Evolutionary conservation across 1,140 invertebrate genomes (phyloP).

Genomic region (Maniola jurtina): DNA sequence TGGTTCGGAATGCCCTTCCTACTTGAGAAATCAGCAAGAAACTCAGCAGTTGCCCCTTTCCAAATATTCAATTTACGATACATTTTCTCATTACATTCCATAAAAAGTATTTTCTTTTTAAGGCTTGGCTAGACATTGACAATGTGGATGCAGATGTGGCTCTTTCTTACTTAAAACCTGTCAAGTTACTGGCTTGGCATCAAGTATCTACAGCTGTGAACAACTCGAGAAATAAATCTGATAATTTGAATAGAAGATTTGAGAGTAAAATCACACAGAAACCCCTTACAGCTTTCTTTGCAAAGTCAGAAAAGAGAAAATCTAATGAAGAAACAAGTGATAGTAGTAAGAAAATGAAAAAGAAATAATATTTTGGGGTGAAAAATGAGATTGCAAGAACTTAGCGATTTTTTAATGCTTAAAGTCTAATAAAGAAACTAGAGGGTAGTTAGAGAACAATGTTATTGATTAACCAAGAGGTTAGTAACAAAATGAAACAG

Average conservation of each 20-base stretch:
- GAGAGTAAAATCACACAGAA: slow-evolving; percentile 58
- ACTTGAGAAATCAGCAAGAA: no score
- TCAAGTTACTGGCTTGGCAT: slow-evolving; percentile 81
- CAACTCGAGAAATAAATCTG: slow-evolving; percentile 84
- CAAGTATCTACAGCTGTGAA: slow-evolving; percentile 86
- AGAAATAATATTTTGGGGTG: not conserved
- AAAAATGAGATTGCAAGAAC: not conserved
- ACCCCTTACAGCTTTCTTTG: slow-evolving; percentile 62
- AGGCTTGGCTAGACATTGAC: slow-evolving; percentile 86
- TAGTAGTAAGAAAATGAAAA: slow-evolving; percentile 30
- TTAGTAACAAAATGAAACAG: no score
- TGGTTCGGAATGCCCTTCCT: no score
- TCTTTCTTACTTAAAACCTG: slow-evolving; percentile 77
- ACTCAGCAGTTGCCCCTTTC: no score
- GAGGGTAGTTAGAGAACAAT: no score
- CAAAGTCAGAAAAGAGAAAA: slow-evolving; percentile 51
- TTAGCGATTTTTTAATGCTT: not conserved
- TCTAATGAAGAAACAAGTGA: slow-evolving; percentile 28
- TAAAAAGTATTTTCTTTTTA: slow-evolving; percentile 33
- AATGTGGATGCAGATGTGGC: slow-evolving; percentile 79
- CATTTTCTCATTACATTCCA: not conserved
- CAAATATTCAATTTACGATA: not conserved
- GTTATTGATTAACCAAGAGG: no score
- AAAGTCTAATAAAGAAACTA: no score
- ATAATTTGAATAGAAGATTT: slow-evolving; percentile 82